Evolutionary conservation across 2,888 invertebrate species (phyloP), one percentile per base, ranked within the genome.

Genomic region (Itoplectis maculator): DNA sequence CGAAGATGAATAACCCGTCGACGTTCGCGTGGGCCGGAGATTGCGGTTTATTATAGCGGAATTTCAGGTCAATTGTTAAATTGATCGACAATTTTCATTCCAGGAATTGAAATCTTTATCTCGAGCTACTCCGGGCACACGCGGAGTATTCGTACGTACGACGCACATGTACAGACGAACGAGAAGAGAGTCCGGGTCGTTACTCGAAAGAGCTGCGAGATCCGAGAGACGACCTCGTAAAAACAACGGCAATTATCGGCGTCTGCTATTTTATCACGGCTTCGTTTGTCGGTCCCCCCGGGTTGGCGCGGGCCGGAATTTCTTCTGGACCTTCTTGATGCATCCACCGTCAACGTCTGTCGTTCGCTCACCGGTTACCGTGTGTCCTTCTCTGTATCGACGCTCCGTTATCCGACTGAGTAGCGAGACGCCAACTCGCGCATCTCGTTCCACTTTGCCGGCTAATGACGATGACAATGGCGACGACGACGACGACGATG

Each of bases 71-170:
- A 91, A 91, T 91, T 91, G 90, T 86, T 90, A 90, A 91, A 91
- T 90, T 90, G 91, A 91, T 91, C 91, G 88, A 86, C 90, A 91
- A 91, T 91, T 91, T 90, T 90, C 90, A 90, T 91, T 91, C 91
- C 90, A 85, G 84, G 91, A 90, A 91, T 90, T 90, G 89, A 91
- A 91, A 90, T 90, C 89, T 89, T 90, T 86, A 88, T 90, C 89
- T 88, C 85, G 84, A 47, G 79, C 56, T 42, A 70, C 72, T 47
- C 42, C 56, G 47, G 63, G 59, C 82, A n/a, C 9, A 66, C 65
- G 45, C 47, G 54, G 45, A 29, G 2, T n/a, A n/a, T n/a, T n/a
- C n/a, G n/a, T n/a, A n/a, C n/a, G n/a, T n/a, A n/a, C n/a, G n/a
- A 56, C 11, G 23, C 18, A 45, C 54, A 65, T 51, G 68, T 79